Evolutionary conservation across 2,888 invertebrate genomes (phyloP), one percentile per base, ranked within the genome.

Genomic region (Eucera pruinosa): DNA sequence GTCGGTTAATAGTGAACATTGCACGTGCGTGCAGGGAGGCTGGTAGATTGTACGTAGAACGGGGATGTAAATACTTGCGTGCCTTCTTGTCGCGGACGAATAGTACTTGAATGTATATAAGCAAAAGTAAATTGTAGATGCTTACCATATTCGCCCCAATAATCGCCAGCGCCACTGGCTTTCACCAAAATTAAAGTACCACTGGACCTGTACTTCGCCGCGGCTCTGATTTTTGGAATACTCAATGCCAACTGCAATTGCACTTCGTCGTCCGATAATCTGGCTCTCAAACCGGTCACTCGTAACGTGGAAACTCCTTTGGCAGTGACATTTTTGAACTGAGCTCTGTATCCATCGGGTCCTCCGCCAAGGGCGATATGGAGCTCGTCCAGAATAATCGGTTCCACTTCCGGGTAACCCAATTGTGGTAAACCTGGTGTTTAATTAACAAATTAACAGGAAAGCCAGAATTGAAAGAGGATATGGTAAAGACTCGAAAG

Each of bases 111-210:
- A 11, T 36, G 3, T 33, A 3, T 33, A 33, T 3, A 3, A 7
- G 7, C 7, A 3, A 18, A 1, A 13, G 2, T 36, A 9, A 15
- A 47, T 33, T 4, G 3, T 30, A 7, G 23, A 1, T 36, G 11
- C 71, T 82, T 90, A 97, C 97, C 96, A 88, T 97, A 97, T 93
- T 97, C 96, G 69, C 97, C 97, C 97, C 97, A 97, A 92, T 97
- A 97, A 90, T 97, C 97, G 3, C 97, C 97, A 60, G 96, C 96
- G 3, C 97, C 97, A 0, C 96, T 96, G 7, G 97, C 97, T 85
- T 96, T 95, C 0, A 97, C 96, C 76, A 97, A 93, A 84, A 97
- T 95, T 68, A 97, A 93, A 7, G 96, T 94, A 7, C 97, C 97
- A 7, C 96, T 96, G 23, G 97, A 97, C 84, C 96, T 95, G 93